A percentile compares a stretch with the other conserved stretches of the same genome.
Evolutionary conservation across 2,113 vertebrate species (phyloP).

Genomic region (Antigone vipio): DNA sequence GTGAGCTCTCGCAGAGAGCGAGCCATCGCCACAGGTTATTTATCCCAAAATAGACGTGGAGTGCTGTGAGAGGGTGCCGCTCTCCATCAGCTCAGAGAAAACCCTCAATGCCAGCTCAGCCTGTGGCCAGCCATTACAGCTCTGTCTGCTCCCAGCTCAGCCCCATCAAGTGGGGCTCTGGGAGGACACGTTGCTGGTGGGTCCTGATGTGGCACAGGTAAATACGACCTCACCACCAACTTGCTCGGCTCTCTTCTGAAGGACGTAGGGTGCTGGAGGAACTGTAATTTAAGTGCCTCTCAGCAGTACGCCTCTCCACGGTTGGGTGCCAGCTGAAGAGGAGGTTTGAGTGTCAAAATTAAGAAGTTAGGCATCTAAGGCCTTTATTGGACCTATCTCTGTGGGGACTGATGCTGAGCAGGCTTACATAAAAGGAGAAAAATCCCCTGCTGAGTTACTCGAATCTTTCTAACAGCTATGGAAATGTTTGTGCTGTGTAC

Average conservation of each 20-base stretch:
- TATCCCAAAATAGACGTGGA: not conserved
- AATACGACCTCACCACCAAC: not conserved
- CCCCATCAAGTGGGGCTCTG: not conserved
- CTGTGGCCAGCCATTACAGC: not conserved
- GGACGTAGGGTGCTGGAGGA: not conserved
- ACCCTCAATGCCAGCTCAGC: not conserved
- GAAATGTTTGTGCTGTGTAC: not conserved
- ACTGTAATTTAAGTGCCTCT: not conserved
- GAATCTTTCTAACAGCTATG: not conserved
- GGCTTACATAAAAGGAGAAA: not conserved
- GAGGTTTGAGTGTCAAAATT: not conserved
- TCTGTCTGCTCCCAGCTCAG: not conserved
- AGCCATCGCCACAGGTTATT: not conserved
- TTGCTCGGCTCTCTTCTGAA: not conserved
- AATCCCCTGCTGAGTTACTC: not conserved
- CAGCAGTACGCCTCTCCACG: accelerated
- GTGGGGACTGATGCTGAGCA: not conserved
- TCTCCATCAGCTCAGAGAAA: not conserved
- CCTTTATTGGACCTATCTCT: not conserved
- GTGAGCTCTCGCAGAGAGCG: not conserved
- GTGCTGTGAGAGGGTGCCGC: not conserved
- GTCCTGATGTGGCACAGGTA: not conserved
- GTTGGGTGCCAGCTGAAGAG: not conserved
- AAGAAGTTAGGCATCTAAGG: not conserved
- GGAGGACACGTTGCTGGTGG: not conserved